Base-by-base conservation (phyloP, 2,797 vertebrate species). In the Aulostomus chinensis region DNA sequence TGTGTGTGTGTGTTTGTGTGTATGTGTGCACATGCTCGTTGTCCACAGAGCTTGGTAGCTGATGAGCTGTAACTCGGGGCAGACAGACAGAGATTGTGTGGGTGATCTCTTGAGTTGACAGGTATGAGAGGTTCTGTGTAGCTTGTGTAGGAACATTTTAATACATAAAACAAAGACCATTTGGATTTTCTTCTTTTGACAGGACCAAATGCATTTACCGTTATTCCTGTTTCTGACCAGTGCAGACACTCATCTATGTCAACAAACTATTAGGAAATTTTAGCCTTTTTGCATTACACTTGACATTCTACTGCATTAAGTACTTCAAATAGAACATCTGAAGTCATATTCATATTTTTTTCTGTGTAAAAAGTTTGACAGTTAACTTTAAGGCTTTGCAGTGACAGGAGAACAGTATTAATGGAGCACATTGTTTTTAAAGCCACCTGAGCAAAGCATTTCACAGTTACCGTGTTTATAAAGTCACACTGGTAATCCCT, bases 31-130 rank as follows among this genome's bases (percentile, higher is more conserved):
- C 42, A 31, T 38, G 31, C 29, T 35, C 13, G 68, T 48, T 41
- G 73, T 76, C 73, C 56, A 36, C 37, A 55, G 47, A 74, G 68
- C 62, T 62, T 36, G 39, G 29, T 20, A 72, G 58, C 41, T 76
- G 75, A 76, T 76, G 76, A 81, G 81, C 73, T 68, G 76, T 80
- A 76, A 64, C 69, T 78, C 57, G 47, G 70, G 73, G 69, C 71
- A 80, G 62, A 79, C 70, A 78, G 81, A 78, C 76, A 74, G 54
- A 67, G 65, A 80, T 57, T 77, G 74, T 83, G 80, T 82, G 73
- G 69, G 74, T 47, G 74, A 73, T 82, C 59, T 72, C 57, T 54
- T 56, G 68, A 62, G 73, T 65, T 81, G 81, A 78, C 80, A 86
- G 75, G 67, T 76, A 68, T 58, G 67, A 69, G 49, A 41, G 53